Evolutionary conservation across 2,888 invertebrate genomes (phyloP), one percentile per base, ranked within the genome.

Genomic region (Cabera pusaria): DNA sequence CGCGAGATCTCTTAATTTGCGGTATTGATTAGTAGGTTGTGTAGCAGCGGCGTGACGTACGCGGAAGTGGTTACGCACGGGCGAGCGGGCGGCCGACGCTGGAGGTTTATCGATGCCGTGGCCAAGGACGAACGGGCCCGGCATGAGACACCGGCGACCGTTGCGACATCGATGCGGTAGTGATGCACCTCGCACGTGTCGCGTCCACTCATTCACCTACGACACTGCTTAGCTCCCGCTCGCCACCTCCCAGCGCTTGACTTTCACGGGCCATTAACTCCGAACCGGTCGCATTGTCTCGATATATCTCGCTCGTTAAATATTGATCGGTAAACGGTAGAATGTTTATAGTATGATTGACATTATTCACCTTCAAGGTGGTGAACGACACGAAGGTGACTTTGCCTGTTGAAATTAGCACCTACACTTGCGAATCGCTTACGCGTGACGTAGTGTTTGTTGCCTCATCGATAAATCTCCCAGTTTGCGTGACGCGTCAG

Each of bases 21-120:
- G 41, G 45, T 69, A 74, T 70, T 51, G 68, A 64, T 64, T 62
- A 29, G 14, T 4, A 14, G 3, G 4, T 4, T 14, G 14, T 4
- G 4, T 4, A 14, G 14, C 60, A 55, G 48, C 37, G 57, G 34
- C 26, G 52, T 72, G 72, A 77, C 74, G 78, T 72, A 65, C 63
- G 70, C 79, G 82, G 85, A 86, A 84, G 75, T 59, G 57, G 75
- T 71, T 72, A 77, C 80, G 80, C 78, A 66, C 66, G 70, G 74
- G 59, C 77, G 74, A 56, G 53, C 54, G 59, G 50, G 42, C 29
- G 49, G 50, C 24, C 51, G 49, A 46, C 50, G 56, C 52, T 46
- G 51, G 52, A 52, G 46, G 49, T 58, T 14, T 60, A 54, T 60
- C 64, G 64, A 53, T 59, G 59, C 64, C 61, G 64, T 58, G 76